Evolutionary conservation across 2,888 invertebrate species (phyloP), one percentile per base, ranked within the genome.

Genomic region (Drosophila tripunctata): DNA sequence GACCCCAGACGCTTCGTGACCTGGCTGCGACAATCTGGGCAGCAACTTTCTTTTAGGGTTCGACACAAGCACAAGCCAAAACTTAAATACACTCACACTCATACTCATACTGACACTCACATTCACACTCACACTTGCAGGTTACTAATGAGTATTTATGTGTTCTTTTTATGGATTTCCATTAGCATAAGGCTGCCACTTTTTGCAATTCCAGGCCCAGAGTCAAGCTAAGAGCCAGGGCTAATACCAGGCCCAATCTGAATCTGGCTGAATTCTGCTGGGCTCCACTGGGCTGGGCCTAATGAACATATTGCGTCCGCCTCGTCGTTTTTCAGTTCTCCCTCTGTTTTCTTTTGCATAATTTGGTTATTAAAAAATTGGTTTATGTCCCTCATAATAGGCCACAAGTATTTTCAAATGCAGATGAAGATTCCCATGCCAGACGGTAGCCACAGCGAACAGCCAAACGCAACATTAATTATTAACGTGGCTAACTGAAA

Each of bases 301-400:
- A 78, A 84, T 80, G 75, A 80, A 70, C 73, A 52, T 52, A 62
- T 60, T 65, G 65, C 67, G 62, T 58, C 48, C 38, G 63, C 43
- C 30, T 55, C 41, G 62, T 40, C 56, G 41, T 64, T 64, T 27
- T 45, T 52, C 55, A 47, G 36, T 36, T 58, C 40, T 56, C n/a
- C n/a, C 48, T 61, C 38, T 47, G 62, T 47, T 77, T 63, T 57
- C 38, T 75, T 68, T 71, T 67, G 82, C 82, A 85, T 85, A 81
- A 81, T 82, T 82, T 78, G 74, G 71, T 82, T 85, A 85, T 85
- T 85, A 85, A 82, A 78, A 84, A 76, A 75, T 82, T 82, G 64
- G 85, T 85, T 81, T 81, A 85, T 82, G 80, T 78, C 47, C 67
- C 73, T 40, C 76, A 54, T 81, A 81, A 82, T 70, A 60, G 82